Evolutionary conservation across 2,888 invertebrate genomes (phyloP).

Genomic region (Hypsopygia costalis): DNA sequence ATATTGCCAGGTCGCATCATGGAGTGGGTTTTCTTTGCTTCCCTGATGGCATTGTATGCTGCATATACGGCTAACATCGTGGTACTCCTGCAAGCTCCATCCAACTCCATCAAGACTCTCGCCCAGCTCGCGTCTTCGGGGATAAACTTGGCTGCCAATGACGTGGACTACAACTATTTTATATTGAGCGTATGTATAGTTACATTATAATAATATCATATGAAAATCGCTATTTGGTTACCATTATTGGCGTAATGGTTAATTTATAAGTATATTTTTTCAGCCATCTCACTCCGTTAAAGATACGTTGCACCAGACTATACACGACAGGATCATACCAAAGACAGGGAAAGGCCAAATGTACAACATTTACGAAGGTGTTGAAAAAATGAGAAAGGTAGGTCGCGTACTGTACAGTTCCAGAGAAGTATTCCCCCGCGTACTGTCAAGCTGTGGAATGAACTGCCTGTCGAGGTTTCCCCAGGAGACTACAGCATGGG

Average conservation of each 20-base stretch:
- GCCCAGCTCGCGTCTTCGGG: conserved; percentile 78
- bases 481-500: too few relatives aligned
- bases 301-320: conserved; percentile 37
- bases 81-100: conserved; percentile 83
- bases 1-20: conserved; percentile 61
- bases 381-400: conserved; percentile 58
- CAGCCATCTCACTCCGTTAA: conserved; percentile 21
- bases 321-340: conserved; percentile 51
- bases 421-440: too few relatives aligned
- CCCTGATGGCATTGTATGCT: conserved; percentile 80
- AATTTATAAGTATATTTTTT: too few relatives aligned
- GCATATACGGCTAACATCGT: conserved; percentile 86
- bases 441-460: too few relatives aligned
- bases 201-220: too few relatives aligned
- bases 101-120: conserved; percentile 76
- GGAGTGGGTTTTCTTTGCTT: conserved; percentile 45
- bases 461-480: too few relatives aligned
- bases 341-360: conserved; percentile 48
- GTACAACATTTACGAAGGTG: conserved; percentile 54
- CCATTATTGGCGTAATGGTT: too few relatives aligned
- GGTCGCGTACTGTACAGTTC: too few relatives aligned
- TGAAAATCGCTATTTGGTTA: too few relatives aligned
- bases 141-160: conserved; percentile 80
- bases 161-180: conserved; percentile 81
- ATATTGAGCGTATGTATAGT: conserved; percentile 79